Base-by-base conservation (phyloP, 2,113 vertebrate genomes). In the Lophotis ruficrista region DNA sequence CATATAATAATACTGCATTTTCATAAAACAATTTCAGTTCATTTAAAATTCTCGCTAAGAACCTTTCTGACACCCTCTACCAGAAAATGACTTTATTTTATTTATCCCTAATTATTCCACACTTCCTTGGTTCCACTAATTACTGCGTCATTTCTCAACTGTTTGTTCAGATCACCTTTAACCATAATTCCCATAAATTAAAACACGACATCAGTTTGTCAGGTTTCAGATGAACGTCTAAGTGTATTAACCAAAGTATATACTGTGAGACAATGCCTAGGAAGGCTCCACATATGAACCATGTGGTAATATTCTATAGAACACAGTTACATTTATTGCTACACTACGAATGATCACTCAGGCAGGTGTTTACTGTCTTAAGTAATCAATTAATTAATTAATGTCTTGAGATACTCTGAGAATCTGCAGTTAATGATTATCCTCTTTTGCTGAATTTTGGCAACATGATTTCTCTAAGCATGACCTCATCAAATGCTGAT, bases 121-220 rank as follows among this genome's bases (percentile, higher is more conserved):
- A 90, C 54, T 53, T 94, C 14, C n/a, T 83, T 92, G 87, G 47
- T 95, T 94, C 66, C 4, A 30, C 31, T 94, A 91, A 93, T 87
- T 97, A 94, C 87, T 76, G 61, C 61, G 95, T 88, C 90, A 93
- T 2, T 88, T 97, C 54, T 96, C 90, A 92, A 54, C 35, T 96
- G 82, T 82, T 81, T 95, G 86, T 95, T 95, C 64, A 87, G 43
- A 93, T 95, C 69, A 94, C 85, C 71, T 96, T 96, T 94, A 89
- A 72, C 82, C n/a, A 61, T 62, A 76, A 70, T 88, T 69, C 65
- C 28, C 78, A 68, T 85, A 83, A 90, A 93, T 95, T 53, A 92
- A 87, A 93, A 91, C 73, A 68, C 33, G 90, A 30, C 56, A 84
- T 7, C 54, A 68, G 47, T 53, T 64, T 94, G 70, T 94, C 86